Percentiles rank a stretch among this genome's conserved stretches.
Evolutionary conservation across 2,888 invertebrate genomes (phyloP).

Genomic region (Xestia c-nigrum): DNA sequence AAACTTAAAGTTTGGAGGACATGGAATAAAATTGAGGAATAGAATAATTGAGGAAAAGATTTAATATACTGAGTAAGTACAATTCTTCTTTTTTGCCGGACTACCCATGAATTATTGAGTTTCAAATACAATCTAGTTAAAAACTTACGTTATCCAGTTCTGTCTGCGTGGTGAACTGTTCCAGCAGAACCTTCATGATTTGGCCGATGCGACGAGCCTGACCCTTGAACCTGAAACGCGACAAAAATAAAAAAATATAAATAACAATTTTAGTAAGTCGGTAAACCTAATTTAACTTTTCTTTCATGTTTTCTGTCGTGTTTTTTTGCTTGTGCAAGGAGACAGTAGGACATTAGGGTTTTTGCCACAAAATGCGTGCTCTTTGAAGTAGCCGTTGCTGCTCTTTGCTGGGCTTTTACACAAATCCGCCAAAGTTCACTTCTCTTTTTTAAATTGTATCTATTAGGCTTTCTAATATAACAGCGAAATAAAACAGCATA

Average conservation of each 20-base stretch:
- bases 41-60: no score
- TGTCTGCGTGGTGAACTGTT: constrained; percentile 81
- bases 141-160: constrained; percentile 83
- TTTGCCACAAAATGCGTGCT: not conserved
- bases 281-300: not conserved
- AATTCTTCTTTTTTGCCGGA: no score
- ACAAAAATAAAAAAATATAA: not conserved
- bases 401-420: not conserved
- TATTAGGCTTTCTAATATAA: not conserved
- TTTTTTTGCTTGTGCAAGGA: not conserved
- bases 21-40: no score
- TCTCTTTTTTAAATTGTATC: not conserved
- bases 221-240: constrained; percentile 74
- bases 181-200: constrained; percentile 77
- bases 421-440: not conserved
- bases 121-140: not conserved
- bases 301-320: not conserved
- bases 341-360: not conserved
- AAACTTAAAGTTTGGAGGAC: not conserved
- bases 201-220: constrained; percentile 77
- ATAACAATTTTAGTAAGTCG: not conserved
- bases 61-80: no score
- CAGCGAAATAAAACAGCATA: not conserved
- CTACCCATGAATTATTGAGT: not conserved
- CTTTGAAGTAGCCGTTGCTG: not conserved